These are phyloP conservation scores for Caenorhabditis latens DNA, from an alignment of 1,140 invertebrate species.

Conservation along the genomic window DNA sequence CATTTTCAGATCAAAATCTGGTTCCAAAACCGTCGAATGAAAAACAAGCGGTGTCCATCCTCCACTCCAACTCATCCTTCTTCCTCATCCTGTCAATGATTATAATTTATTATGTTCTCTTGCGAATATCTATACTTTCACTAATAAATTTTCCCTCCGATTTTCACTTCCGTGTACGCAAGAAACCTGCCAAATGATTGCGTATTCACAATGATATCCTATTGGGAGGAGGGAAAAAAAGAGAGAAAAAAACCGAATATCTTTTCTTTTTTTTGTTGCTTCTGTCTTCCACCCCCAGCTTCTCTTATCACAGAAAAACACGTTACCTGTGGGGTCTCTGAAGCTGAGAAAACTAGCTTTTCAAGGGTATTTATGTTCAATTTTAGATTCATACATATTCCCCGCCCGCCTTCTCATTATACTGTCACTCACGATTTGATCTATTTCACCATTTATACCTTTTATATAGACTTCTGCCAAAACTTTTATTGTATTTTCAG, in stretches of 20 bases:
- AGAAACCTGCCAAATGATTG: conserved; percentile 49
- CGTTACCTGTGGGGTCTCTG: neutral
- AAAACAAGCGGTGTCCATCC: conserved; percentile 84
- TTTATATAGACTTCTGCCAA: neutral
- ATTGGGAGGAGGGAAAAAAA: neutral
- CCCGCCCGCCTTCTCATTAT: conserved; percentile 26
- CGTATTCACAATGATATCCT: neutral
- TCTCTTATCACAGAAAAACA: conserved; percentile 42
- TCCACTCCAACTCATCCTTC: neutral
- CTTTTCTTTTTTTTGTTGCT: neutral
- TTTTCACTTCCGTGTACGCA: conserved; percentile 12
- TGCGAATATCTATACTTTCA: neutral
- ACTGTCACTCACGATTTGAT: neutral
- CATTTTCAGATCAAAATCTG: conserved; percentile 76
- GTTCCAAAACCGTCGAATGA: conserved; percentile 95
- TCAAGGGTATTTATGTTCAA: conserved; percentile 51
- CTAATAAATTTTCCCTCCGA: neutral
- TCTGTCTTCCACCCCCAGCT: neutral
- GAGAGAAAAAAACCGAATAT: conserved; percentile 23
- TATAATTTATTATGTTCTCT: neutral
- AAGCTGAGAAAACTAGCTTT: conserved; percentile 43
- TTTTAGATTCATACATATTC: neutral
- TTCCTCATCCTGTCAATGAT: neutral
- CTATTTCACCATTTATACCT: neutral
- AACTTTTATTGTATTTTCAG: conserved; percentile 6